Evolutionary conservation across 2,888 invertebrate species (phyloP).

Genomic region (Druceiella hillmani): DNA sequence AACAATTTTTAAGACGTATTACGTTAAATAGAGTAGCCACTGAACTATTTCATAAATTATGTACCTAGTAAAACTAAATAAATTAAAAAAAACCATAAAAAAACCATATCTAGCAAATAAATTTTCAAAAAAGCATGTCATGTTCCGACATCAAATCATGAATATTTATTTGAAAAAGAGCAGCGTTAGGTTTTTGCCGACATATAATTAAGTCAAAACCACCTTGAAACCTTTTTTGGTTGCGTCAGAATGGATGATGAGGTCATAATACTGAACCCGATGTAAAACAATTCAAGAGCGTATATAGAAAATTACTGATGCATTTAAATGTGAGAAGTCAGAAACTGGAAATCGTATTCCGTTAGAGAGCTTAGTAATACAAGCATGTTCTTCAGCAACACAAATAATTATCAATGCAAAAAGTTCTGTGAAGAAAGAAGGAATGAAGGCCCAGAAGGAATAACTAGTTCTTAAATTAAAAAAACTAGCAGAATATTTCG

Average conservation of each 20-base stretch:
- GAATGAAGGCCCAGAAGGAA: too few relatives aligned
- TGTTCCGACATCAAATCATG: conserved; percentile 18
- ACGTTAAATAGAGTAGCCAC: too few relatives aligned
- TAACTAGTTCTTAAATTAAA: too few relatives aligned
- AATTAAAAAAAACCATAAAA: conserved; percentile 12
- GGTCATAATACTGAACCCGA: too few relatives aligned
- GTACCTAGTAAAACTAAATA: conserved; percentile 13
- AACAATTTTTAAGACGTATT: conserved; percentile 11
- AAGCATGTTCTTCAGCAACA: conserved; percentile 11
- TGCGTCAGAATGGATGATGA: conserved; percentile 18
- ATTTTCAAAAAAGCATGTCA: conserved; percentile 14
- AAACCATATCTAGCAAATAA: conserved; percentile 19
- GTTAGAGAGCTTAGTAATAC: conserved; percentile 10
- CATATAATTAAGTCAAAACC: conserved; percentile 3
- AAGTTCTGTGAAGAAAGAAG: too few relatives aligned
- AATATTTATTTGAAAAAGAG: conserved; percentile 18
- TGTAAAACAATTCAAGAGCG: conserved; percentile 8
- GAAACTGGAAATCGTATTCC: conserved; percentile 13
- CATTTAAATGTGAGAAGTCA: conserved; percentile 8
- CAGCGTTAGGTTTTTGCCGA: conserved; percentile 12
- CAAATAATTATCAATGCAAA: conserved; percentile 11
- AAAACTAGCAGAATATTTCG: too few relatives aligned
- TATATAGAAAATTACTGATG: conserved; percentile 4
- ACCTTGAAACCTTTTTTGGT: conserved; percentile 23
- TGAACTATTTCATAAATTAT: too few relatives aligned